phyloP scores from a whole-genome alignment of 2,888 invertebrate genomes.

The Eupithecia vulgata region DNA sequence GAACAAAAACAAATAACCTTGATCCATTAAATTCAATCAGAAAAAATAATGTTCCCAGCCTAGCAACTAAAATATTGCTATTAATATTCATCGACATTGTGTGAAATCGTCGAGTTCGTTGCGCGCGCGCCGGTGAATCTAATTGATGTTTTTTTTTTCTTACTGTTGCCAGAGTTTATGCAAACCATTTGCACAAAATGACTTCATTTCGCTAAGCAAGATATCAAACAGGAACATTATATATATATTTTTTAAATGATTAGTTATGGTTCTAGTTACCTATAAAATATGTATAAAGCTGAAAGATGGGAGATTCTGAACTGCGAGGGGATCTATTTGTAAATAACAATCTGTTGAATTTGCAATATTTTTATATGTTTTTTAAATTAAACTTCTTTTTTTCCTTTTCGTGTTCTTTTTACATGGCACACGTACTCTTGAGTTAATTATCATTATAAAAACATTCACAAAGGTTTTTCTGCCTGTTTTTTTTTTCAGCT shows the following conservation, averaged over 20 bases:
- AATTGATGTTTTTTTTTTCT: constrained; percentile 28
- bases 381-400: too few relatives aligned
- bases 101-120: constrained; percentile 24
- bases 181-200: constrained; percentile 8
- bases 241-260: neutral
- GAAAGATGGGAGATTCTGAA: too few relatives aligned
- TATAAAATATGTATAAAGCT: too few relatives aligned
- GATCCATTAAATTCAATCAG: neutral
- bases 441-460: too few relatives aligned
- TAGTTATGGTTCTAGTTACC: neutral
- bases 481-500: too few relatives aligned
- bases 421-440: too few relatives aligned
- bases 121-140: constrained; percentile 23
- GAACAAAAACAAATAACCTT: neutral
- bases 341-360: too few relatives aligned
- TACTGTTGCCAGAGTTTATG: constrained; percentile 21
- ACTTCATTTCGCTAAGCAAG: neutral
- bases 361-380: too few relatives aligned
- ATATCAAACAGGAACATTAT: neutral
- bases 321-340: too few relatives aligned
- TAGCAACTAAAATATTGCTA: constrained; percentile 7
- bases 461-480: too few relatives aligned
- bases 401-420: too few relatives aligned
- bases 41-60: neutral
- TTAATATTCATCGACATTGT: constrained; percentile 16